These are phyloP conservation scores for Alethe diademata DNA, from an alignment of 2,113 vertebrate genomes.

Conservation along the genomic window DNA sequence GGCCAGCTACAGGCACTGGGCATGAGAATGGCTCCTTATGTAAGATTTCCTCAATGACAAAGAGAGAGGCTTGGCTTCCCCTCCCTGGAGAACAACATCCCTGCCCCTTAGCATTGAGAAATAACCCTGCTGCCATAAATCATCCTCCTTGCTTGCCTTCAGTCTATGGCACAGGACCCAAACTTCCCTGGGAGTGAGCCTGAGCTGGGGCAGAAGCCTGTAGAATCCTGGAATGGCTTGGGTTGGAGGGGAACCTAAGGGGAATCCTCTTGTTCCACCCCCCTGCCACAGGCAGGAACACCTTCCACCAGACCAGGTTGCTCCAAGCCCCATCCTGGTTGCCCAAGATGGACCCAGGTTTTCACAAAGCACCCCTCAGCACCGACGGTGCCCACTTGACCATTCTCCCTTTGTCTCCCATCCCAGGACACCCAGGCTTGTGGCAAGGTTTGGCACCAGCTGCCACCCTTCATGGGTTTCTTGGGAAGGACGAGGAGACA, in stretches of 20 bases:
- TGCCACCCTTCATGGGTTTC: neutral
- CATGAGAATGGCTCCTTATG: slow-evolving; percentile 25
- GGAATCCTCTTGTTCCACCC: too few relatives aligned
- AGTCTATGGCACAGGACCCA: neutral
- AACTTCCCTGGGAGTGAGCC: neutral
- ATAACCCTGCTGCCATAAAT: neutral
- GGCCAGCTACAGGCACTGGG: slow-evolving; percentile 19
- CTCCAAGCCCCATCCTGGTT: neutral
- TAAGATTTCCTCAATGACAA: neutral
- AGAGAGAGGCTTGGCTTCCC: neutral
- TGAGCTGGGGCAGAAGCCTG: neutral
- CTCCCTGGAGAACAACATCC: neutral
- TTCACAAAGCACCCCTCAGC: rapidly evolving
- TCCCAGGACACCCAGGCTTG: neutral
- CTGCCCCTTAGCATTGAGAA: neutral
- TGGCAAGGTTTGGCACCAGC: neutral
- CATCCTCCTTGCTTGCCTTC: neutral
- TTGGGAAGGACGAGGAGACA: neutral
- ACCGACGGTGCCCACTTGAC: neutral
- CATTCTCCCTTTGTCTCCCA: neutral
- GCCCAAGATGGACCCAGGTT: neutral
- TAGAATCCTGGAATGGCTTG: neutral
- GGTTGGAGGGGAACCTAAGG: neutral
- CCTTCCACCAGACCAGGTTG: neutral
- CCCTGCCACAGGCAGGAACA: neutral